Base-by-base conservation (phyloP, 2,797 vertebrate species). In the Echeneis naucrates region DNA sequence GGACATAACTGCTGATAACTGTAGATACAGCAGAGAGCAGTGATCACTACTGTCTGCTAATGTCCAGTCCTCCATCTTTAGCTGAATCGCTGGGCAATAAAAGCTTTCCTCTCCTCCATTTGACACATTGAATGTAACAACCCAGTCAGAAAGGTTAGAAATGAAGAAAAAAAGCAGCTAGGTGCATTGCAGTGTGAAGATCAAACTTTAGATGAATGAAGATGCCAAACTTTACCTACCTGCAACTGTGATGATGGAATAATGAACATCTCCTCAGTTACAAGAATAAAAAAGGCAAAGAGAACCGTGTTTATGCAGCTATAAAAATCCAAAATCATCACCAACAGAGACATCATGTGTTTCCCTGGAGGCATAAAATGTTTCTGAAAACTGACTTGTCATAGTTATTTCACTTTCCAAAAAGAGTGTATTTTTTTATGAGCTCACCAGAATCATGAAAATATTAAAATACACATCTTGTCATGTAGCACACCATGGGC, bases 81-180 rank as follows among this genome's bases (percentile, higher is more conserved):
- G 23, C 38, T 35, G 40, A 53, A 52, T 61, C 37, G n/a, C 16
- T 30, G 56, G 70, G 66, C 60, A 52, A 47, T 51, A 4, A 66
- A n/a, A 66, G 23, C 16, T 19, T 19, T n/a, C 4, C 50, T 71
- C 62, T 68, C 42, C 58, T 65, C 54, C 30, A 10, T 66, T 19
- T 69, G 42, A 63, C 62, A 53, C 50, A 70, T 78, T 47, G 59
- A 70, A 56, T 61, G n/a, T 48, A 62, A 61, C 48, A 52, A 55
- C 51, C 38, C 47, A 35, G 70, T 73, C 64, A 47, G 26, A 65
- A 58, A 57, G 61, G 52, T 62, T 51, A 14, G 65, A 74, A 77
- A 77, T 63, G 54, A 68, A 52, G 23, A 60, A 71, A 21, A 21
- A 12, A 26, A 17, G 35, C 32, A 63, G 24, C n/a, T 56, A 12